phyloP scores from a whole-genome alignment of 2,888 invertebrate species.

The Dimorphilus gyrociliatus region DNA sequence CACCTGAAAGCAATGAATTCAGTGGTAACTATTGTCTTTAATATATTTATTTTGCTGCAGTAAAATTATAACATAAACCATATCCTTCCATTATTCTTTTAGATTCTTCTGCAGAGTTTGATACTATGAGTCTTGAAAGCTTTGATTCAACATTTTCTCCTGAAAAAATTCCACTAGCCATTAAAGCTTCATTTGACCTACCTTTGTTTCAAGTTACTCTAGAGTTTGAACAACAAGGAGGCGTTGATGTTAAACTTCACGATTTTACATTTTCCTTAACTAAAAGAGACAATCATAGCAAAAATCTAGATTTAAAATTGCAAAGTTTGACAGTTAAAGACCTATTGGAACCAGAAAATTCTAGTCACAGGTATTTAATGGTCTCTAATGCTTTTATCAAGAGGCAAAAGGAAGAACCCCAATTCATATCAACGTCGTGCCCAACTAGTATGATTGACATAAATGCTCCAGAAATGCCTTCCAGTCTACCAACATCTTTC shows the following conservation, averaged over 20 bases:
- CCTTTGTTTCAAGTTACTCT: slow-evolving; percentile 22
- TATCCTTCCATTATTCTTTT: too few species aligned
- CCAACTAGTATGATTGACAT: slow-evolving; percentile 41
- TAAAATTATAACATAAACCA: too few species aligned
- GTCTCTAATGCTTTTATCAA: slow-evolving; percentile 12
- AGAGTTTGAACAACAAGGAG: slow-evolving; percentile 29
- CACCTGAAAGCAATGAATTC: slow-evolving; percentile 5
- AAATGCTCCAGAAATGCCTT: slow-evolving; percentile 43
- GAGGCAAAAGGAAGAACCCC: slow-evolving; percentile 7
- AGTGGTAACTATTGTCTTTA: too few species aligned
- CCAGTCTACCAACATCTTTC: slow-evolving; percentile 25
- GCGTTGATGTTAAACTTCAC: slow-evolving; percentile 68
- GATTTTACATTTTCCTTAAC: slow-evolving; percentile 63
- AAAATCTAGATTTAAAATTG: slow-evolving; percentile 53
- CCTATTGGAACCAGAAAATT: slow-evolving; percentile 56
- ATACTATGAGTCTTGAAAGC: too few species aligned
- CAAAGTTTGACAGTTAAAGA: slow-evolving; percentile 80
- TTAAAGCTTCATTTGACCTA: slow-evolving; percentile 20
- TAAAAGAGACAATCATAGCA: slow-evolving; percentile 50
- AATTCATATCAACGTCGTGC: slow-evolving; percentile 59
- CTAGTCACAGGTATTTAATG: slow-evolving; percentile 66
- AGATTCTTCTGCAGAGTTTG: too few species aligned
- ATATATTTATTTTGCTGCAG: too few species aligned
- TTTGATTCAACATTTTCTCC: too few species aligned
- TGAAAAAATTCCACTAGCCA: too few species aligned